phyloP scores from a whole-genome alignment of 2,797 vertebrate species.

The Pachyuromys duprasi region DNA sequence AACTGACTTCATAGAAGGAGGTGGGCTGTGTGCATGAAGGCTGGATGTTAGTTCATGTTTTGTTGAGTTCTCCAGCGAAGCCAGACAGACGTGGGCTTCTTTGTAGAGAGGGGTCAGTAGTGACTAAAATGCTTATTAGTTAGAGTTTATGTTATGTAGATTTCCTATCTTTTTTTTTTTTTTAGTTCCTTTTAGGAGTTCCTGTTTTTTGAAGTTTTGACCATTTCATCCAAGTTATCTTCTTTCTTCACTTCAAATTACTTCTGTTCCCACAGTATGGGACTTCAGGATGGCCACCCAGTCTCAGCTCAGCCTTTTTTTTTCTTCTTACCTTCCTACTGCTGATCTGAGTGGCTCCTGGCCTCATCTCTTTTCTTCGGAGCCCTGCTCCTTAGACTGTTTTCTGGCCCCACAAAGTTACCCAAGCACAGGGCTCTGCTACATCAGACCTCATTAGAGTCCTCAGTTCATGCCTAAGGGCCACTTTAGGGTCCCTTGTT shows the following conservation, averaged over 20 bases:
- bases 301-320: background rate
- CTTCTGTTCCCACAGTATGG: background rate
- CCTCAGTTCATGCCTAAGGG: fast-evolving
- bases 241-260: fast-evolving
- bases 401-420: background rate
- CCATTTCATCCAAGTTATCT: background rate
- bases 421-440: background rate
- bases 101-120: background rate
- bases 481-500: background rate
- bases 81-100: background rate
- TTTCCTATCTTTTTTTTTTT: background rate
- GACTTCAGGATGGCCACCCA: background rate
- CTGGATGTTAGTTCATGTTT: background rate
- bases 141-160: background rate
- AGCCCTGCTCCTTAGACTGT: no score
- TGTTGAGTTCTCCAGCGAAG: background rate
- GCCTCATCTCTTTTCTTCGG: background rate
- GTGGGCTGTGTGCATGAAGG: background rate
- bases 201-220: background rate
- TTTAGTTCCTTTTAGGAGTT: background rate
- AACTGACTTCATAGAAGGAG: background rate
- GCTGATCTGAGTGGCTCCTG: background rate
- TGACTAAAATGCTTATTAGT: background rate
- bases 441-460: background rate
- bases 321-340: background rate